A percentile compares a stretch with the other conserved stretches of the same genome.
These are phyloP conservation scores for Cheilosia grossa DNA, from an alignment of 2,888 invertebrate genomes.

Conservation along the genomic window DNA sequence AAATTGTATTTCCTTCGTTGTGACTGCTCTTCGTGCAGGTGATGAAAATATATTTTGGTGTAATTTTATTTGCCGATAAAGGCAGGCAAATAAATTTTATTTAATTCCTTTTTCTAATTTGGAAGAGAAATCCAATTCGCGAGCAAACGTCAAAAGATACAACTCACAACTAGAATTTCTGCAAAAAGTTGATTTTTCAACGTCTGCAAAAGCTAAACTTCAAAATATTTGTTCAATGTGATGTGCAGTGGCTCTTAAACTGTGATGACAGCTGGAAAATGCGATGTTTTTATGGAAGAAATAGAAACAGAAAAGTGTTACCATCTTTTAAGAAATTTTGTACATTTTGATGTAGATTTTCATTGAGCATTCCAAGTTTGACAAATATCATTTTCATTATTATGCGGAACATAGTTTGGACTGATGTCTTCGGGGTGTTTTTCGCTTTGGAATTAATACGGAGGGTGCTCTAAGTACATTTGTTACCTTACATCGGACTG, in stretches of 20 bases:
- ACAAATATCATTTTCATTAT: too few relatives aligned
- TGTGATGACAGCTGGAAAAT: conserved; percentile 23
- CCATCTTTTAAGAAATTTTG: not conserved
- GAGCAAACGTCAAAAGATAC: conserved; percentile 59
- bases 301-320: conserved; percentile 34
- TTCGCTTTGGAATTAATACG: too few relatives aligned
- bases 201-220: conserved; percentile 48
- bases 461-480: too few relatives aligned
- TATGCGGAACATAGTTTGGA: too few relatives aligned
- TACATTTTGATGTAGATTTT: too few relatives aligned
- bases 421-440: too few relatives aligned
- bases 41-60: not conserved
- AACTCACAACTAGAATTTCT: conserved; percentile 58
- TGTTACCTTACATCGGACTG: too few relatives aligned
- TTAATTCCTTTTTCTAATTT: conserved; percentile 4
- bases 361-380: too few relatives aligned
- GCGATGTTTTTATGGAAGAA: conserved; percentile 28
- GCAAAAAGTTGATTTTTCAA: conserved; percentile 47
- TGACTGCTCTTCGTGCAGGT: conserved; percentile 1
- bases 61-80: conserved; percentile 38
- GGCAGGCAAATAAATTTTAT: conserved; percentile 25
- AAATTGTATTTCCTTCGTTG: conserved; percentile 15
- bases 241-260: conserved; percentile 46
- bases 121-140: conserved; percentile 18
- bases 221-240: conserved; percentile 42